Base-by-base conservation (phyloP, 2,797 vertebrate genomes). In the Kryptolebias ocellatus region DNA sequence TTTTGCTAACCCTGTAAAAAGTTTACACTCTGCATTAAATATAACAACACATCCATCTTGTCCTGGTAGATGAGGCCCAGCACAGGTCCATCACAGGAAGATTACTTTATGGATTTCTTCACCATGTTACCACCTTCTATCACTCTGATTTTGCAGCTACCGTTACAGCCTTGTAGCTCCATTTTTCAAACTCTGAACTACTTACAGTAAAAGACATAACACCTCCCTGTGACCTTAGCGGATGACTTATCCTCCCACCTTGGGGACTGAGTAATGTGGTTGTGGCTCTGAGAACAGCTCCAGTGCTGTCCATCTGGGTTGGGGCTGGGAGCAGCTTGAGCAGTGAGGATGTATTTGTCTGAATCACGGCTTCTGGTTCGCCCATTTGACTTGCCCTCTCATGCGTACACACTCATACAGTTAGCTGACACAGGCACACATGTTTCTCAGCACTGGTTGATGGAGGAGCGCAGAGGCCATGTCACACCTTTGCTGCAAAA, bases 221-320 rank as follows among this genome's bases (percentile, higher is more conserved):
- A 83, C 81, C 79, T 83, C 81, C 67, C 76, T 75, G 77, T 54
- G 71, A 89, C 90, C 86, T 90, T 60, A 86, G 80, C n/a, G 79
- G 83, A 80, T 88, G 86, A 87, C 81, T 88, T 88, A 85, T 85
- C 76, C 64, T 83, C 68, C 81, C 63, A 85, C 85, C 89, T 85
- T 78, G 75, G 78, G 79, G 83, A 79, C 79, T 83, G 88, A 89
- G 80, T 84, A 81, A 92, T 91, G 83, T 77, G 79, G 69, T 71
- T 58, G 69, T 76, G 80, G 76, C 70, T 86, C 79, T 79, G 81
- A 89, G 88, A 87, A 86, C 82, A 84, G 78, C 85, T 78, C 27
- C 81, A 67, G 59, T 28, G 64, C 71, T 72, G 81, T 84, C 75
- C 62, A 64, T 81, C 83, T 45, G 57, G 64, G 60, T 61, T 34